Evolutionary conservation across 2,888 invertebrate species (phyloP), one percentile per base, ranked within the genome.

Genomic region (Galerucella calmariensis): DNA sequence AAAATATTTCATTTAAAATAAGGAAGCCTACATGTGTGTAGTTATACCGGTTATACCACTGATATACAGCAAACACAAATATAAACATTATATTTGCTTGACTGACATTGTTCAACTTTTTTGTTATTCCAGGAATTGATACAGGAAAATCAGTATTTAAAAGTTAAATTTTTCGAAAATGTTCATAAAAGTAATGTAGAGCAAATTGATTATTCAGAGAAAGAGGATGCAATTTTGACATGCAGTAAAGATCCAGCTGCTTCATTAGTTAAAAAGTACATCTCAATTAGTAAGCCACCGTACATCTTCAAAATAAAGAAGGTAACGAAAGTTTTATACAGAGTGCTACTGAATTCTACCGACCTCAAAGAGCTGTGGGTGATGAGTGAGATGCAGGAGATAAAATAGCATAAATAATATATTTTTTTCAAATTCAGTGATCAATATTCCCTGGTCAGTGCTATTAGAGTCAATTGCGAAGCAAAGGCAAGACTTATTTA

Each of bases 211-310:
- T 90, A 89, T 84, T 88, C 86, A 56, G 82, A 86, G 0, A 87
- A 88, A 20, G 89, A 89, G 10, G 85, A 88, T 67, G 86, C 89
- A 9, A 80, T 92, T 62, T 82, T 90, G 69, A 89, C 90, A 73
- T 92, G 91, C 84, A 90, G 92, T 56, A 89, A 88, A 80, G 91
- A 91, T 82, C 84, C 88, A 0, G 83, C 85, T n/a, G 86, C 86
- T 71, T 90, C 91, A 14, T 84, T 92, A 14, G 79, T 88, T 79
- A 82, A 89, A 74, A 85, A 84, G 69, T 88, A 90, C 79, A 82
- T 88, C n/a, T 86, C 88, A 0, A 89, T 88, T 27, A 89, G 89
- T 74, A 84, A 89, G 73, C 86, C 88, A 27, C 89, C 90, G 62
- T 90, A 90, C 75, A 84, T 90, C 24, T 91, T 90, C 78, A 90